Conservation (phyloP, 30 jellyfish, hydroid and myxozoan genomes). For the Pelagia noctiluca region DNA sequence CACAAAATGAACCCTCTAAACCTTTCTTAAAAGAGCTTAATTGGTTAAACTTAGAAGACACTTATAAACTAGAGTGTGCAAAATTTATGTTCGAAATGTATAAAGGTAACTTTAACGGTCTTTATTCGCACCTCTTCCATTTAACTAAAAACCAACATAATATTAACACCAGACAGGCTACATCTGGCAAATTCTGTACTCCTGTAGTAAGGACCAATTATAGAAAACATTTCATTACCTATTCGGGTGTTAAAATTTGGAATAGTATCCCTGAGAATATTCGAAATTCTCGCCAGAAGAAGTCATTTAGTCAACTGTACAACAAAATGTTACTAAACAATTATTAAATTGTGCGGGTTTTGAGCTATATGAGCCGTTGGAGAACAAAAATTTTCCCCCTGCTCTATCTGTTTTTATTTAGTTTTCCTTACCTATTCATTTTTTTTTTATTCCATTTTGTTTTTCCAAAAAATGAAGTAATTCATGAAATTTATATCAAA, state of each 20-base stretch:
- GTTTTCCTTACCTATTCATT: too few species aligned
- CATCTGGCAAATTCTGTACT: conserved; percentile 40
- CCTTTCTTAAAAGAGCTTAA: conserved; percentile 36
- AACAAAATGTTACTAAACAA: conserved; percentile 11
- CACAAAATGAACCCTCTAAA: conserved; percentile 40
- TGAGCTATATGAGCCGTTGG: conserved; percentile 4
- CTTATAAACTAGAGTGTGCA: conserved; percentile 43
- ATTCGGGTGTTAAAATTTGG: conserved; percentile 5
- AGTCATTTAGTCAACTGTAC: neutral
- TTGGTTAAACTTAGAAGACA: conserved; percentile 42
- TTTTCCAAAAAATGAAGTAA: too few species aligned
- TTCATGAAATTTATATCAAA: too few species aligned
- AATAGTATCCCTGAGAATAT: conserved; percentile 5
- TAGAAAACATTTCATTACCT: neutral
- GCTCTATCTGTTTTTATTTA: conserved; percentile 1
- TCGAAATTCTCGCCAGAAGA: conserved; percentile 9
- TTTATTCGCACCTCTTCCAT: conserved; percentile 19
- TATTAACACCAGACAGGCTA: conserved; percentile 37
- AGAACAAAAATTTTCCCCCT: conserved; percentile 7
- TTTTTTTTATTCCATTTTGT: too few species aligned
- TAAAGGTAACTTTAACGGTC: conserved; percentile 26
- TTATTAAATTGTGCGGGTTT: neutral
- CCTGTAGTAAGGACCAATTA: conserved; percentile 20
- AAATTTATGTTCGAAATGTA: conserved; percentile 26
- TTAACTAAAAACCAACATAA: conserved; percentile 19